Evolutionary conservation across 2,113 vertebrate species (phyloP).

Genomic region (Coreoperca whiteheadi): DNA sequence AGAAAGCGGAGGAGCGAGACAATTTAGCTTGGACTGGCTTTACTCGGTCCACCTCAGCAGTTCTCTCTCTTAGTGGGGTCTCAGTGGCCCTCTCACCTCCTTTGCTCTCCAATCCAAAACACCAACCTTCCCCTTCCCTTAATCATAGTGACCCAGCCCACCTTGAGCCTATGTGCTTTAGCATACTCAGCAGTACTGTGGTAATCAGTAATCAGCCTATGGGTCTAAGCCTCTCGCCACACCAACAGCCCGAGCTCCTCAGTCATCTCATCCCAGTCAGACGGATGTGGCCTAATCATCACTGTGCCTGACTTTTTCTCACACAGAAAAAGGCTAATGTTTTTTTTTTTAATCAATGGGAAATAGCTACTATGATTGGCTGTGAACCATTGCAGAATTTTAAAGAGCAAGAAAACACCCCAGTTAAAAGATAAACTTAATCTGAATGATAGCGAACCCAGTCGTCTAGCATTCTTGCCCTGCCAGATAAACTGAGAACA

Average conservation of each 20-base stretch:
- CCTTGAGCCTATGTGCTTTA: slow-evolving; percentile 77
- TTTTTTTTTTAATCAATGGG: background rate
- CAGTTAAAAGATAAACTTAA: background rate
- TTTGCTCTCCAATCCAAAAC: slow-evolving; percentile 40
- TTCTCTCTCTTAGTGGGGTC: slow-evolving; percentile 57
- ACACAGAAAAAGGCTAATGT: background rate
- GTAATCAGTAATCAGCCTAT: slow-evolving; percentile 83
- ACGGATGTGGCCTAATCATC: slow-evolving; percentile 33
- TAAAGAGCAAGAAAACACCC: background rate
- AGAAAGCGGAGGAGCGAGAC: slow-evolving; percentile 20
- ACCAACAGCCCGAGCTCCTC: slow-evolving; percentile 42
- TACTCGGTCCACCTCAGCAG: slow-evolving; percentile 55
- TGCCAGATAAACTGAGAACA: background rate
- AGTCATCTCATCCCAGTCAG: slow-evolving; percentile 53
- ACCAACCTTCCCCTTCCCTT: slow-evolving; percentile 54
- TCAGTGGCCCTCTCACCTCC: slow-evolving; percentile 54
- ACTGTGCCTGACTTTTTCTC: slow-evolving; percentile 8
- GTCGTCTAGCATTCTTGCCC: background rate
- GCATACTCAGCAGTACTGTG: slow-evolving; percentile 76
- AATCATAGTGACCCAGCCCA: slow-evolving; percentile 78
- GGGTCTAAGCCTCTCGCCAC: slow-evolving; percentile 69
- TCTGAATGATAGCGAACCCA: background rate
- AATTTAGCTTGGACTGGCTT: slow-evolving; percentile 34
- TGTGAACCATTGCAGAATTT: background rate
- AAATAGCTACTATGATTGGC: background rate